phyloP scores from a whole-genome alignment of 2,113 vertebrate genomes.

The Bubo blakistoni region DNA sequence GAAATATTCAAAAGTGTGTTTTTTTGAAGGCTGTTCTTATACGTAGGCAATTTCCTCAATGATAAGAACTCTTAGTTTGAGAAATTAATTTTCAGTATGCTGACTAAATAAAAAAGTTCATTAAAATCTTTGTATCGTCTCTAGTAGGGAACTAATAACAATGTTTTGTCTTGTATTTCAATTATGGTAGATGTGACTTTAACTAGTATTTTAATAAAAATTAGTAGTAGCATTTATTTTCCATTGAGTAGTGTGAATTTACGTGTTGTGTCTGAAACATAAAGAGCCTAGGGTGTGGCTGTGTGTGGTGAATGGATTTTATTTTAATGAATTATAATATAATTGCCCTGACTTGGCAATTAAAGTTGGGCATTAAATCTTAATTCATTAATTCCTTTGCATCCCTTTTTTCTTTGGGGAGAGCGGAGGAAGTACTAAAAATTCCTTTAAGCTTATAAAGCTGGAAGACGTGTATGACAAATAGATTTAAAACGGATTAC shows the following conservation, averaged over 20 bases:
- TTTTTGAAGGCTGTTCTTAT: background rate
- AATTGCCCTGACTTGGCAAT: conserved; percentile 28
- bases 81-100: conserved; percentile 61
- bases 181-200: conserved; percentile 36
- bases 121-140: conserved; percentile 37
- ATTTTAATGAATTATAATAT: conserved; percentile 23
- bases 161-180: conserved; percentile 41
- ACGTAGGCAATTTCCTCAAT: conserved; percentile 6
- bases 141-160: conserved; percentile 18
- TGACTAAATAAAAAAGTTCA: conserved; percentile 55
- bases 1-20: background rate
- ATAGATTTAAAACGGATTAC: conserved; percentile 20
- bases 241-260: background rate
- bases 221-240: conserved; percentile 37
- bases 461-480: background rate
- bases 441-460: conserved; percentile 27
- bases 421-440: background rate
- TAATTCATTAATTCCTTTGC: conserved; percentile 9
- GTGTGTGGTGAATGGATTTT: conserved; percentile 18
- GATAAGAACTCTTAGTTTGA: conserved; percentile 56
- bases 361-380: conserved; percentile 39
- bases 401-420: background rate
- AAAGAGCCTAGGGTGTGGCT: background rate
- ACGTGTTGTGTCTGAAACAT: background rate
- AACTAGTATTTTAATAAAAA: conserved; percentile 29